A percentile compares a stretch with the other conserved stretches of the same genome.
Evolutionary conservation across 2,888 invertebrate species (phyloP).

Genomic region (Orchesella flavescens): DNA sequence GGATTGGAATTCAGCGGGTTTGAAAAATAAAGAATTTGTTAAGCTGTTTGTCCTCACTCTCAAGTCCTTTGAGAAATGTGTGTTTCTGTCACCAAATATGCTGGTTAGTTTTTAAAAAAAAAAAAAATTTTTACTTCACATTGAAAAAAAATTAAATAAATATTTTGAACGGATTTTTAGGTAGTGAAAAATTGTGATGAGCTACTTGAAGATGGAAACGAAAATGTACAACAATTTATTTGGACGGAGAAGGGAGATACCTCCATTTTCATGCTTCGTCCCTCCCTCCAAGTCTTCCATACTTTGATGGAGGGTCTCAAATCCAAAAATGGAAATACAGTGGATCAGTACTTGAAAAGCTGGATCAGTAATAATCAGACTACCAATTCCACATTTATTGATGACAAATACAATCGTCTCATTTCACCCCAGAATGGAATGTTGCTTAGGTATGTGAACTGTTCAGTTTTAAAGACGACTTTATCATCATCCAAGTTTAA

Average conservation of each 20-base stretch:
- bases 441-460: no score
- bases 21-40: conserved; percentile 37
- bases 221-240: neutral
- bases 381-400: no score
- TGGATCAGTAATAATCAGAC: no score
- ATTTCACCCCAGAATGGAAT: no score
- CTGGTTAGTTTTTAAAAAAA: conserved; percentile 2
- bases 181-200: conserved; percentile 52
- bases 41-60: conserved; percentile 34
- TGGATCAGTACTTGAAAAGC: no score
- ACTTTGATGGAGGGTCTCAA: conserved; percentile 42
- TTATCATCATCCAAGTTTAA: no score
- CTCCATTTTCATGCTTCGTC: conserved; percentile 33
- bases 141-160: no score
- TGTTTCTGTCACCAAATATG: conserved; percentile 37
- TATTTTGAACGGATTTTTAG: neutral
- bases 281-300: conserved; percentile 33
- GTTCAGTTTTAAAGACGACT: no score
- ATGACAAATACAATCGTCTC: no score
- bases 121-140: no score
- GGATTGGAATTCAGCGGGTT: conserved; percentile 38
- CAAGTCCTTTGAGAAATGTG: conserved; percentile 51
- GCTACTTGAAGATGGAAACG: conserved; percentile 22
- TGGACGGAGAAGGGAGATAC: neutral
- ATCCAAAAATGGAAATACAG: conserved; percentile 34